Evolutionary conservation across 2,113 vertebrate genomes (phyloP).

Genomic region (Lophochroa leadbeateri): DNA sequence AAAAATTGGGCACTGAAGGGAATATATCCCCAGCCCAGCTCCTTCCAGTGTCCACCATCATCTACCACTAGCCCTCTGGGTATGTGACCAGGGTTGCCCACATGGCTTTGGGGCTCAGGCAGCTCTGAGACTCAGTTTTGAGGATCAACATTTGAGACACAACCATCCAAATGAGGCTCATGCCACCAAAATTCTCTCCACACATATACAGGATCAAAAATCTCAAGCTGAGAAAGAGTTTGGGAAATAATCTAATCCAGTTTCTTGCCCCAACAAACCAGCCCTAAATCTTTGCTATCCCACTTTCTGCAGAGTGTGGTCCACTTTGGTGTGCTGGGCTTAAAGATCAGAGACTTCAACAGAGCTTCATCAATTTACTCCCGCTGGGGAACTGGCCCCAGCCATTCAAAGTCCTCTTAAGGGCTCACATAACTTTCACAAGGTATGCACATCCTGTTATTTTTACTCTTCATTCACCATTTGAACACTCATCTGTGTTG

Average conservation of each 20-base stretch:
- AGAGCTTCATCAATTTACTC: background rate
- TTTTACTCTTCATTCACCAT: background rate
- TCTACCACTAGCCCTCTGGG: too few species aligned
- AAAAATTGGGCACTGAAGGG: background rate
- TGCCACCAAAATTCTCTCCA: background rate
- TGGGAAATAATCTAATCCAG: background rate
- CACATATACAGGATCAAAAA: background rate
- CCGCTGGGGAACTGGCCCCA: background rate
- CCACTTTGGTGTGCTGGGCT: background rate
- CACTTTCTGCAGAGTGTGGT: background rate
- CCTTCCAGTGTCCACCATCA: background rate
- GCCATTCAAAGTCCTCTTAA: background rate
- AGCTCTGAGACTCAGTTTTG: background rate
- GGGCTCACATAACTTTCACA: background rate
- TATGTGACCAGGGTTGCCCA: background rate
- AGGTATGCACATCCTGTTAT: too few species aligned
- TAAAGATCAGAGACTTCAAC: background rate
- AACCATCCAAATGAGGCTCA: background rate
- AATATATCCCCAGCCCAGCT: background rate
- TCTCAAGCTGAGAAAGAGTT: background rate
- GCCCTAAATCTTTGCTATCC: background rate
- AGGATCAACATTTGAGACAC: background rate
- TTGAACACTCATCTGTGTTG: background rate
- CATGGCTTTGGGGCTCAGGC: background rate
- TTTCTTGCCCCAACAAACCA: fast-evolving